Evolutionary conservation across 92 coral and sea anemone species (phyloP).

Genomic region (Epizoanthus ramosus): DNA sequence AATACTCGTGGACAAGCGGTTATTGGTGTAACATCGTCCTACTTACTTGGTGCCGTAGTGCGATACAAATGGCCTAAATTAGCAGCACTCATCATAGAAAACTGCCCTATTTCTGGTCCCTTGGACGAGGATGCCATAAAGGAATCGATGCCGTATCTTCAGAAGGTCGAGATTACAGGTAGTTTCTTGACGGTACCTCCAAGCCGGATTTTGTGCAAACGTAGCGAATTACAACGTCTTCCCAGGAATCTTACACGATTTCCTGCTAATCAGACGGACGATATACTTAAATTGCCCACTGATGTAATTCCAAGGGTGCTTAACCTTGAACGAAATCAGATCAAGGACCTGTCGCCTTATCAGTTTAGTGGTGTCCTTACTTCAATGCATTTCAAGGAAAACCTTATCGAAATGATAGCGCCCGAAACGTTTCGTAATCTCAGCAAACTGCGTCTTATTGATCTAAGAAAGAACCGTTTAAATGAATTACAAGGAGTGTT

Average conservation of each 20-base stretch:
- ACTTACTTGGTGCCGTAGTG: background rate
- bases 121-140: background rate
- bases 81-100: background rate
- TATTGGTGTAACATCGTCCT: background rate
- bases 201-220: conserved; percentile 44
- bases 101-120: background rate
- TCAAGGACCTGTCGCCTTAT: conserved; percentile 2
- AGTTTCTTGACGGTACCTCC: conserved; percentile 59
- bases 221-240: conserved; percentile 24
- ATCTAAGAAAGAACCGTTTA: background rate
- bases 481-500: conserved; percentile 13
- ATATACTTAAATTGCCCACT: background rate
- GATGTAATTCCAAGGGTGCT: conserved; percentile 18
- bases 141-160: conserved; percentile 72
- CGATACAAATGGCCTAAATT: conserved; percentile 5
- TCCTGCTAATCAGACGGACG: background rate
- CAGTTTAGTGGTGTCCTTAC: conserved; percentile 4
- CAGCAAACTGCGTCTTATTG: background rate
- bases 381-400: background rate
- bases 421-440: conserved; percentile 5
- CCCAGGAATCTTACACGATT: conserved; percentile 56
- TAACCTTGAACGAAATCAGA: background rate
- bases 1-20: background rate
- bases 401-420: background rate
- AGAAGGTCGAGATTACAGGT: conserved; percentile 48